Conservation (phyloP, 2,113 vertebrate species). For the Spilogale gracilis region DNA sequence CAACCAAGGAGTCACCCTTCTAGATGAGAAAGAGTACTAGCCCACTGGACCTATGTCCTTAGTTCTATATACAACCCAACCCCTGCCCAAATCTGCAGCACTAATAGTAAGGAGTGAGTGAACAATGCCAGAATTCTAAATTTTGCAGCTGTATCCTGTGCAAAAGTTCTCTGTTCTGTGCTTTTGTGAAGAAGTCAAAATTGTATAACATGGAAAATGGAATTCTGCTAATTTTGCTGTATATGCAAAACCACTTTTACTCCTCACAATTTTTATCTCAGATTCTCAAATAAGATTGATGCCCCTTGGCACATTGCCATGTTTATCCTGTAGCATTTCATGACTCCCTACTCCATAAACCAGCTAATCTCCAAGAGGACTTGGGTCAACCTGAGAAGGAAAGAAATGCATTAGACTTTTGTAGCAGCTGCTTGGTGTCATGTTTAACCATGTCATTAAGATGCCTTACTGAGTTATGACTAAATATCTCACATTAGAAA, state of each 20-base stretch:
- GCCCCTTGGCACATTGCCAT: neutral
- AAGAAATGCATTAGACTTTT: neutral
- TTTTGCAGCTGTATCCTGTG: neutral
- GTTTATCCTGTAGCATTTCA: neutral
- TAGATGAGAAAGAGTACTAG: neutral
- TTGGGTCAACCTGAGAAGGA: neutral
- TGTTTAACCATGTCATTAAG: neutral
- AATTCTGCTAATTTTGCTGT: neutral
- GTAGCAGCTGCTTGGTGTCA: neutral
- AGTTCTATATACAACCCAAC: neutral
- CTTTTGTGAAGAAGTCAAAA: conserved; percentile 16
- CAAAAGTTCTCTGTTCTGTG: neutral
- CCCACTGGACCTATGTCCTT: neutral
- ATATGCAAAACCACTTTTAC: neutral
- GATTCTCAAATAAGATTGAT: neutral
- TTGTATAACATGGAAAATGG: neutral
- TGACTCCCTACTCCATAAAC: neutral
- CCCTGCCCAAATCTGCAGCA: neutral
- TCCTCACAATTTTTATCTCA: neutral
- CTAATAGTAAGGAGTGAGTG: neutral
- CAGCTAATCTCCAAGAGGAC: neutral
- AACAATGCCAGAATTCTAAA: neutral
- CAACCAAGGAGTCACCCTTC: neutral
- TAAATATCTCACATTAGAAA: conserved; percentile 26
- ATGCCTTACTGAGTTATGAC: neutral